Percentiles rank a stretch among this genome's conserved stretches.
Evolutionary conservation across 2,113 vertebrate species (phyloP).

Genomic region (Ia io): DNA sequence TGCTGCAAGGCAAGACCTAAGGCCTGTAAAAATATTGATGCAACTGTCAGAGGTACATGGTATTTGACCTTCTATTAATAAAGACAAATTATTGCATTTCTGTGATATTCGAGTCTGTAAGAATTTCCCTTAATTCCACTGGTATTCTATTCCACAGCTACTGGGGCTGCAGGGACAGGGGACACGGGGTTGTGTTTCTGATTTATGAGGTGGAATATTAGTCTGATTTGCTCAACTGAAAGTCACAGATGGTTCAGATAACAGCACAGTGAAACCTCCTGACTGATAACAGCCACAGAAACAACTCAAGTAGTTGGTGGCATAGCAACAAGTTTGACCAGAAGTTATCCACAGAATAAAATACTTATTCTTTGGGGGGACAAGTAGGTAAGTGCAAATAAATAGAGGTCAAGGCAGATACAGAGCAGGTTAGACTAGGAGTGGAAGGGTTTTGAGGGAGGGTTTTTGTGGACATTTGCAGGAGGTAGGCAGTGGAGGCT

Average conservation of each 20-base stretch:
- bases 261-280: constrained; percentile 5
- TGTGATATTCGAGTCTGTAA: constrained; percentile 65
- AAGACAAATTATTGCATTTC: constrained; percentile 71
- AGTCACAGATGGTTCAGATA: constrained; percentile 41
- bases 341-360: not conserved
- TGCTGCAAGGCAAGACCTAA: constrained; percentile 24
- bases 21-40: constrained; percentile 69
- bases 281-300: constrained; percentile 10
- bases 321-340: not conserved
- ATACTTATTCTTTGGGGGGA: not conserved
- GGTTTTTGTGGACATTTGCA: not conserved
- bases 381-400: not conserved
- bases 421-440: not conserved
- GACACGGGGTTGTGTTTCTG: constrained; percentile 44
- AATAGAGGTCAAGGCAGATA: not conserved
- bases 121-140: constrained; percentile 54
- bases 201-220: constrained; percentile 59
- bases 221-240: constrained; percentile 55
- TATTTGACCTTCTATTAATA: constrained; percentile 74
- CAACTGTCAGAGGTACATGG: constrained; percentile 54
- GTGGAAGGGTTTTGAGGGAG: not conserved
- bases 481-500: not conserved
- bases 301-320: not conserved
- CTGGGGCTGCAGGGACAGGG: not conserved
- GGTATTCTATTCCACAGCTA: constrained; percentile 45